These are phyloP conservation scores for Papilio helenus DNA, from an alignment of 1,140 invertebrate genomes.

Conservation along the genomic window DNA sequence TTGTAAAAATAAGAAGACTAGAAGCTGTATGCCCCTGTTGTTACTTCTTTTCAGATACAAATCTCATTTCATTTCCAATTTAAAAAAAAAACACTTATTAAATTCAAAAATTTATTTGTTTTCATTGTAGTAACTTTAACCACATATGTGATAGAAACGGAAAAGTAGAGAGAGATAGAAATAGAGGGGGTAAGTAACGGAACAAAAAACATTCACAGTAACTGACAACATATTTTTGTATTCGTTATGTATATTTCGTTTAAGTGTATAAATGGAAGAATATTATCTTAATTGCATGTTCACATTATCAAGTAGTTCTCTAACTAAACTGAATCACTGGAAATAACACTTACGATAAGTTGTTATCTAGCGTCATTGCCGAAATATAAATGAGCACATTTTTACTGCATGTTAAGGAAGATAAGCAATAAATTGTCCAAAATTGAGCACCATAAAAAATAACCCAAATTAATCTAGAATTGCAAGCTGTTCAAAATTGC, in stretches of 20 bases:
- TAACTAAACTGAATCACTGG: neutral
- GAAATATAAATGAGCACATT: neutral
- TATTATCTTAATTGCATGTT: neutral
- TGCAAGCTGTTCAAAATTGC: neutral
- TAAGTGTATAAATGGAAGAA: neutral
- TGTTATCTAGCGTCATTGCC: neutral
- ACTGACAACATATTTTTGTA: neutral
- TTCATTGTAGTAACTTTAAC: neutral
- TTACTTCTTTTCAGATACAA: neutral
- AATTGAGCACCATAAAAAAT: too few relatives aligned
- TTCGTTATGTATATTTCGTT: neutral
- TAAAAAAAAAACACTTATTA: too few relatives aligned
- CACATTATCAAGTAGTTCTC: neutral
- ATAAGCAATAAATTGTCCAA: too few relatives aligned
- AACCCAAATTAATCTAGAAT: too few relatives aligned
- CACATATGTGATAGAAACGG: neutral
- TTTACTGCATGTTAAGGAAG: neutral
- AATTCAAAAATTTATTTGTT: too few relatives aligned
- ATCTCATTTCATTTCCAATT: too few relatives aligned
- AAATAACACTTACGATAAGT: neutral
- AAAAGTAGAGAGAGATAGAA: too few relatives aligned
- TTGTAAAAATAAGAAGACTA: slow-evolving; percentile 9
- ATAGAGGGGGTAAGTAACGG: too few relatives aligned
- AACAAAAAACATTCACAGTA: too few relatives aligned
- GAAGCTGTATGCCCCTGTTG: neutral